Base-by-base conservation (phyloP, 1,140 invertebrate genomes). In the Pentalonia nigronervosa region DNA sequence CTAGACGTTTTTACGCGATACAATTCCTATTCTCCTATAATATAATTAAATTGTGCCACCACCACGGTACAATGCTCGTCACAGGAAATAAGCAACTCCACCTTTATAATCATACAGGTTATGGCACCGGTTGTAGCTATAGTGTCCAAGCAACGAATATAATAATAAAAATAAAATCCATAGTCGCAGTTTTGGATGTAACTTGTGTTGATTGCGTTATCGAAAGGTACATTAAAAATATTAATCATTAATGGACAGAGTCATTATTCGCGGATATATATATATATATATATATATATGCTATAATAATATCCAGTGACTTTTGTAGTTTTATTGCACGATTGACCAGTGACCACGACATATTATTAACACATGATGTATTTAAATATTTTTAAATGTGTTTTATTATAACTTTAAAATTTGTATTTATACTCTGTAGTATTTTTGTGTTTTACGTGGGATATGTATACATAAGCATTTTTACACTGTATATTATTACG, bases 61-160 rank as follows among this genome's bases (percentile, higher is more conserved):
- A 47, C 11, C 1, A 47, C n/a, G n/a, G n/a, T n/a, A n/a, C n/a
- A n/a, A n/a, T 86, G 41, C 11, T 48, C n/a, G 87, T 89, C 87
- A 89, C 48, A 89, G 87, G 87, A 88, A 50, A 50, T 88, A 48
- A 88, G 23, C 48, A 36, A 20, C n/a, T 53, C 47, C n/a, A 34
- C 20, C 45, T 88, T 34, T 34, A 30, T 87, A 6, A 14, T 84
- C 21, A 4, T 47, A 47, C 30, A 47, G 45, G 84, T 87, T 20
- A 30, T 45, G 23, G 45, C 14, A 87, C 36, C 83, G 9, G 20
- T 9, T 60, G 9, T 9, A 11, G 56, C 60, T 11, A 41, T 41
- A 67, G 14, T 84, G 83, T 30, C 45, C 45, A 87, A 76, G 60
- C 84, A 30, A 87, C 41, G 0, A 87, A 47, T 48, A 47, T 48